Percentiles rank a stretch among this genome's conserved stretches.
These are phyloP conservation scores for Merluccius polli DNA, from an alignment of 2,797 vertebrate species.

Conservation along the genomic window DNA sequence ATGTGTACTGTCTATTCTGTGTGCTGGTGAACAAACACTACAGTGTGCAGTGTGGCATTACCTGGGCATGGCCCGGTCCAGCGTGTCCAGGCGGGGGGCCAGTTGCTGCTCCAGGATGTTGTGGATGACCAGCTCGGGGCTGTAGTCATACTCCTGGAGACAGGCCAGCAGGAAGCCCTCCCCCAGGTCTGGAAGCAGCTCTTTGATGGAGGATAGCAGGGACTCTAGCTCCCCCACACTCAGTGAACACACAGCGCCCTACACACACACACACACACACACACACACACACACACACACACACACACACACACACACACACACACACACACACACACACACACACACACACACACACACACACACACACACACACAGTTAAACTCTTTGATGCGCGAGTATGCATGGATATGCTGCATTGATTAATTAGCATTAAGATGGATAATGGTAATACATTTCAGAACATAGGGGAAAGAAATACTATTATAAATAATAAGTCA, in stretches of 20 bases:
- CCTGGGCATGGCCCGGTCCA: conserved; percentile 85
- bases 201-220: conserved; percentile 85
- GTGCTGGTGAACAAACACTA: too few relatives aligned
- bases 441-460: not conserved
- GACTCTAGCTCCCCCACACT: conserved; percentile 86
- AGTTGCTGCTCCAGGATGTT: conserved; percentile 89
- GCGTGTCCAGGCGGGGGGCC: conserved; percentile 69
- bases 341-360: not conserved
- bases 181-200: conserved; percentile 87
- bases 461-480: too few relatives aligned
- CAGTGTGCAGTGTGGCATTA: conserved; percentile 29
- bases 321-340: conserved; percentile 1
- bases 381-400: too few relatives aligned
- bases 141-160: conserved; percentile 81
- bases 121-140: conserved; percentile 88
- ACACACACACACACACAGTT: not conserved
- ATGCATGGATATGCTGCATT: too few relatives aligned
- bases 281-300: not conserved
- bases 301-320: not conserved
- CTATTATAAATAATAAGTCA: not conserved
- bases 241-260: conserved; percentile 62
- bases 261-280: not conserved
- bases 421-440: not conserved
- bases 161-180: conserved; percentile 94
- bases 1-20: not conserved